A percentile compares a stretch with the other conserved stretches of the same genome.
phyloP scores from a whole-genome alignment of 2,113 vertebrate species.

The Lophius piscatorius region DNA sequence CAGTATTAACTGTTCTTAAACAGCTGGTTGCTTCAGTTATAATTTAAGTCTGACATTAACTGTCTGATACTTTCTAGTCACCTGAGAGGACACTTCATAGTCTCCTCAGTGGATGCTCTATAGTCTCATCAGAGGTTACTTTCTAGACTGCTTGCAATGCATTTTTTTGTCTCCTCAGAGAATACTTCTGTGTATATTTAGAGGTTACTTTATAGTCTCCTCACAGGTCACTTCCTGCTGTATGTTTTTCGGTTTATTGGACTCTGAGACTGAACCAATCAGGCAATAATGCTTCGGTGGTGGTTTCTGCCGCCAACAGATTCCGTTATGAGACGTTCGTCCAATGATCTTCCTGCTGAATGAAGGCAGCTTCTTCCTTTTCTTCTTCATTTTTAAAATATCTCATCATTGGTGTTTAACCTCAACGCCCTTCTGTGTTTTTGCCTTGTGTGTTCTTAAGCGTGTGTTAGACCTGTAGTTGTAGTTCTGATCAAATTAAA shows the following conservation, averaged over 20 bases:
- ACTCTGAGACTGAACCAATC: slow-evolving; percentile 4
- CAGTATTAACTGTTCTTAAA: too few relatives aligned
- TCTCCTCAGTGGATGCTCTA: neutral
- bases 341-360: slow-evolving; percentile 28
- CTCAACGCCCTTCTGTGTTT: slow-evolving; percentile 35
- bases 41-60: too few relatives aligned
- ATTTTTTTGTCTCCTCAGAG: neutral
- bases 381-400: slow-evolving; percentile 32
- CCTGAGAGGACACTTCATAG: neutral
- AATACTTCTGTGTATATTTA: slow-evolving; percentile 1
- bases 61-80: neutral
- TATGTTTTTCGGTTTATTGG: slow-evolving; percentile 14
- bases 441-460: slow-evolving; percentile 54
- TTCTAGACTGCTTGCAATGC: neutral
- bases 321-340: neutral
- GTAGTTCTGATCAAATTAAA: slow-evolving; percentile 58
- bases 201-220: neutral
- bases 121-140: neutral
- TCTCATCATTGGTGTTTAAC: slow-evolving; percentile 21
- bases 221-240: neutral
- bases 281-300: slow-evolving; percentile 14
- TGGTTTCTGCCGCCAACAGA: neutral
- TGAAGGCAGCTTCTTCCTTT: slow-evolving; percentile 5
- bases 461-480: slow-evolving; percentile 63
- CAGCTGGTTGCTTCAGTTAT: too few relatives aligned